phyloP scores from a whole-genome alignment of 23 tunicate genomes.

The Aplidium turbinatum region DNA sequence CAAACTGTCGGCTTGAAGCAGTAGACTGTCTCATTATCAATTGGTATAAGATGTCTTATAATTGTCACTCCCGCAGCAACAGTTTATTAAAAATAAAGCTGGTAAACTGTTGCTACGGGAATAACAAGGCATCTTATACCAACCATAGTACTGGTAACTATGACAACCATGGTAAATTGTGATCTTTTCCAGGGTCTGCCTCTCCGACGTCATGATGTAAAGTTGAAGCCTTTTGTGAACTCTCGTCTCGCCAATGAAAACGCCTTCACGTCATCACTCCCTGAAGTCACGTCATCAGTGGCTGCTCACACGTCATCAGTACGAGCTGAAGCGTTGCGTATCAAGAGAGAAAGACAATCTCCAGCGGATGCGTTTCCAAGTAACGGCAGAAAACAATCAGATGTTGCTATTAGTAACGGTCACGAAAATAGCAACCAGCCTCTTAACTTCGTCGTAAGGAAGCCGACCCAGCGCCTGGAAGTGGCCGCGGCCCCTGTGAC shows the following conservation, averaged over 20 bases:
- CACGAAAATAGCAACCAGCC: slow-evolving; percentile 2
- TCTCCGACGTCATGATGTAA: slow-evolving; percentile 13
- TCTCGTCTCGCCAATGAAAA: not conserved
- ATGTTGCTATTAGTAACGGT: slow-evolving; percentile 1
- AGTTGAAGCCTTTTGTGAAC: slow-evolving; percentile 31
- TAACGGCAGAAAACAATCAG: not conserved
- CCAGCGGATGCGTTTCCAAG: slow-evolving; percentile 31
- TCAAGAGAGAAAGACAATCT: slow-evolving; percentile 17
- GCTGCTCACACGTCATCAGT: not conserved
- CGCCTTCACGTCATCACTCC: not conserved
- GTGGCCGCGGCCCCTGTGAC: not conserved
- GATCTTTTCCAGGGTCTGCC: too few species aligned
- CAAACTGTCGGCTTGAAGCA: too few species aligned
- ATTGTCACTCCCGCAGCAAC: too few species aligned
- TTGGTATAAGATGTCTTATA: too few species aligned
- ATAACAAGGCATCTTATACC: too few species aligned
- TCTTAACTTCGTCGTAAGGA: not conserved
- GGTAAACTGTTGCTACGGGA: too few species aligned
- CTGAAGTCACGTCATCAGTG: not conserved
- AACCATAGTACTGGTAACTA: too few species aligned
- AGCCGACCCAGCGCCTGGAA: not conserved
- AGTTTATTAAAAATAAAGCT: too few species aligned
- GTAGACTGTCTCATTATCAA: too few species aligned
- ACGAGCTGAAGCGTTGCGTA: not conserved
- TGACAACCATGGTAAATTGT: too few species aligned